Evolutionary conservation across 2,888 invertebrate genomes (phyloP), one percentile per base, ranked within the genome.

Genomic region (Cheilosia variabilis): DNA sequence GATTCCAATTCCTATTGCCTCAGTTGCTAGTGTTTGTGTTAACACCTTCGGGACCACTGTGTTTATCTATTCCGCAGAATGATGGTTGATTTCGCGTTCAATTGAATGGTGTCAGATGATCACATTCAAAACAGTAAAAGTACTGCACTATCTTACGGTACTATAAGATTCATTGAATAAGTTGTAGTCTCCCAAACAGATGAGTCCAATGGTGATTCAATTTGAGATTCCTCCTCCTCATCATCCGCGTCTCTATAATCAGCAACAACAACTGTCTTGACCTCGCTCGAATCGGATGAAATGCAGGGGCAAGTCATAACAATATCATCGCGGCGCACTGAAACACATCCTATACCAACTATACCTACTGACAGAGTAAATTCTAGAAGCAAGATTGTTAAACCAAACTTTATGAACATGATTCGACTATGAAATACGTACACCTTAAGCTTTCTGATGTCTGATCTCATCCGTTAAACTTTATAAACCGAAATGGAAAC

Each of bases 191-290:
- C 62, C 52, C 52, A 62, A 34, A 43, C 24, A 27, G 17, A 10
- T 43, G 43, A 1, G 34, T 52, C n/a, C 72, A 72, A 22, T 9
- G 72, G 72, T 31, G 62, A 72, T 45, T 62, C 43, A 43, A 62
- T 72, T 53, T 72, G 72, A n/a, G 72, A 24, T 53, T 60, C 53
- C 41, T 22, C 31, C 31, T 43, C 52, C 2, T 43, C n/a, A 19
- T n/a, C 9, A 19, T 10, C 9, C 15, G 6, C 19, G 4, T 4
- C 24, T 37, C 22, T 19, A 2, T 43, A 2, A 15, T 50, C 31
- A 4, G 1, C 62, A 1, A 5, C 6, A 19, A 10, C 2, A 9
- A 47, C 17, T 17, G 41, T 17, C 22, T n/a, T 41, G 34, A 45
- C 22, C 9, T n/a, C n/a, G 4, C 22, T 37, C 50, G 50, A 45